Evolutionary conservation across 1,140 invertebrate species (phyloP).

Genomic region (Fragariocoptes setiger): DNA sequence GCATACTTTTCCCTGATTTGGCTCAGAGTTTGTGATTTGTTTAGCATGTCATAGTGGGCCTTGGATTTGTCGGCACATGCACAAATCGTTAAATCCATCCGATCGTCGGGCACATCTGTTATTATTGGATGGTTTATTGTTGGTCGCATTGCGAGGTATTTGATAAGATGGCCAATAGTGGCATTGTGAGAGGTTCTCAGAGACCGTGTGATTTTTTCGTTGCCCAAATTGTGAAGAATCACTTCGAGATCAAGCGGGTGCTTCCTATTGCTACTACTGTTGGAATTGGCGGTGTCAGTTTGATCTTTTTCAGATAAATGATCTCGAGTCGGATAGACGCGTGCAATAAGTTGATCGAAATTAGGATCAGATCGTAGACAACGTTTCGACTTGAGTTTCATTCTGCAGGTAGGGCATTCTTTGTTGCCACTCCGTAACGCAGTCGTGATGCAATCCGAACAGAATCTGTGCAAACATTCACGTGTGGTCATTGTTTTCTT

Average conservation of each 20-base stretch:
- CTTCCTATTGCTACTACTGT: constrained; percentile 33
- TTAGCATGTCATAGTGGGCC: no score
- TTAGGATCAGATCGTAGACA: constrained; percentile 86
- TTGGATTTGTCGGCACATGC: no score
- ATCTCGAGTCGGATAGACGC: constrained; percentile 90
- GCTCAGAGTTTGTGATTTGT: no score
- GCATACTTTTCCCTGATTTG: no score
- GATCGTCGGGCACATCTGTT: no score
- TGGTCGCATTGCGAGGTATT: constrained; percentile 71
- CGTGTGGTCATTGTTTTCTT: constrained; percentile 99
- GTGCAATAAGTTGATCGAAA: constrained; percentile 85
- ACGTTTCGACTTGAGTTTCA: constrained; percentile 87
- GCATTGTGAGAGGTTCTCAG: constrained; percentile 12
- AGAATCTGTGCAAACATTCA: constrained; percentile 93
- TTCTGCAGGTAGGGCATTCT: constrained; percentile 94
- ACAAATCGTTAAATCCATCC: no score
- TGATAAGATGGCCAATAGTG: constrained; percentile 61
- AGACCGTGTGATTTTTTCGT: constrained; percentile 10
- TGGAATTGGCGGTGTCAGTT: constrained; percentile 58
- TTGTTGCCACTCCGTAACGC: constrained; percentile 90
- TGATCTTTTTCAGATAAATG: constrained; percentile 87
- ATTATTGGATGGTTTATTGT: no score
- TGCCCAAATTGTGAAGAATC: no score
- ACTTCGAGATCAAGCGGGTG: constrained; percentile 76
- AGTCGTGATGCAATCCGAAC: constrained; percentile 92